Conservation (phyloP, 2,888 invertebrate genomes). For the Eupithecia tripunctaria region DNA sequence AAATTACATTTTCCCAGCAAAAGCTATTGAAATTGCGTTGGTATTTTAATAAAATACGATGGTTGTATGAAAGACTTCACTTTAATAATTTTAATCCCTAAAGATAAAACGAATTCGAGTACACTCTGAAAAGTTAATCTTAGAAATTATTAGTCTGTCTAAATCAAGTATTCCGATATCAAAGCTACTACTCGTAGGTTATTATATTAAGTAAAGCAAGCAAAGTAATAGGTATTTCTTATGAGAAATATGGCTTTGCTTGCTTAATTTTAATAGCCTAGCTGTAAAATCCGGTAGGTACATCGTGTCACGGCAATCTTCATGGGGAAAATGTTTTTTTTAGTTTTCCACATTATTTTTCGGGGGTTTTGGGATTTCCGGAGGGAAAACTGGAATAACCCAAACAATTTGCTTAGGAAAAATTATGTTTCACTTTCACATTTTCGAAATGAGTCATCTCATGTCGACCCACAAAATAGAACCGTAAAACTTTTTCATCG, state of each 20-base stretch:
- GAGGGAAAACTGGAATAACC: no score
- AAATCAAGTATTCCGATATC: background rate
- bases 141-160: background rate
- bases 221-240: background rate
- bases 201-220: background rate
- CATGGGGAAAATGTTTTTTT: no score
- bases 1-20: conserved; percentile 21
- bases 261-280: background rate
- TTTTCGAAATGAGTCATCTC: background rate
- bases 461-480: background rate
- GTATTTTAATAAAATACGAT: conserved; percentile 9
- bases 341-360: no score
- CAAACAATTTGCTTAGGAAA: background rate
- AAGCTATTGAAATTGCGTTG: conserved; percentile 14
- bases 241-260: no score
- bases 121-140: background rate
- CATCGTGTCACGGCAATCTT: background rate
- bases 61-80: background rate
- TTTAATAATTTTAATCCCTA: background rate
- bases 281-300: background rate
- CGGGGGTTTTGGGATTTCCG: no score
- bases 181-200: background rate
- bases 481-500: conserved; percentile 1
- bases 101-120: background rate
- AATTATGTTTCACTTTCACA: background rate